phyloP scores from a whole-genome alignment of 2,888 invertebrate genomes.

The Strigamia maritima region DNA sequence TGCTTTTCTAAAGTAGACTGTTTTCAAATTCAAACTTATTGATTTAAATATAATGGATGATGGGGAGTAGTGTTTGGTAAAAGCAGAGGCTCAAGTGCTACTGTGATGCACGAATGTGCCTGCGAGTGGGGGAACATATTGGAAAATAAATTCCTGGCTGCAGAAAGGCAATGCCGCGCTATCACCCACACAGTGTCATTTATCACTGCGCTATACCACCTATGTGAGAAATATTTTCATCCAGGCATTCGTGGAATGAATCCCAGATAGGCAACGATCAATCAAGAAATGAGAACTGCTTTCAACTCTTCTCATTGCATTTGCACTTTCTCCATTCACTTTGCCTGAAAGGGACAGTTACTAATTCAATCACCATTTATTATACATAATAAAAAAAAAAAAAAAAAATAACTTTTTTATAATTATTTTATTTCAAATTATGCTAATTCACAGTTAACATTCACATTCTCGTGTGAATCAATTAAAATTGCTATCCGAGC shows the following conservation, averaged over 20 bases:
- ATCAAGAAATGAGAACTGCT: constrained; percentile 25
- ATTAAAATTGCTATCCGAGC: too few relatives aligned
- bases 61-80: constrained; percentile 14
- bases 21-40: constrained; percentile 31
- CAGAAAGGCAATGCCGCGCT: constrained; percentile 17
- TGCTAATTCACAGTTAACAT: too few relatives aligned
- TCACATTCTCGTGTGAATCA: too few relatives aligned
- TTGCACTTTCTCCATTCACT: neutral
- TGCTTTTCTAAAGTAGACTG: constrained; percentile 14
- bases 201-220: constrained; percentile 28
- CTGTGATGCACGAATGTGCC: constrained; percentile 25
- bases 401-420: too few relatives aligned
- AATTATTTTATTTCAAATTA: too few relatives aligned
- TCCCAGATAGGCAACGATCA: constrained; percentile 32
- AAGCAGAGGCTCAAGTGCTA: constrained; percentile 12
- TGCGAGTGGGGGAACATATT: constrained; percentile 26
- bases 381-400: too few relatives aligned
- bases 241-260: constrained; percentile 32
- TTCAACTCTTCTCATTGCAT: constrained; percentile 1
- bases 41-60: constrained; percentile 30
- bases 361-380: constrained; percentile 12
- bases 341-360: neutral
- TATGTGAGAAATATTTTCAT: constrained; percentile 32
- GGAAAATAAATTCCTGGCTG: constrained; percentile 29
- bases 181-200: constrained; percentile 27